Base-by-base conservation (phyloP, 1,140 invertebrate species). In the Drosophila lini region DNA sequence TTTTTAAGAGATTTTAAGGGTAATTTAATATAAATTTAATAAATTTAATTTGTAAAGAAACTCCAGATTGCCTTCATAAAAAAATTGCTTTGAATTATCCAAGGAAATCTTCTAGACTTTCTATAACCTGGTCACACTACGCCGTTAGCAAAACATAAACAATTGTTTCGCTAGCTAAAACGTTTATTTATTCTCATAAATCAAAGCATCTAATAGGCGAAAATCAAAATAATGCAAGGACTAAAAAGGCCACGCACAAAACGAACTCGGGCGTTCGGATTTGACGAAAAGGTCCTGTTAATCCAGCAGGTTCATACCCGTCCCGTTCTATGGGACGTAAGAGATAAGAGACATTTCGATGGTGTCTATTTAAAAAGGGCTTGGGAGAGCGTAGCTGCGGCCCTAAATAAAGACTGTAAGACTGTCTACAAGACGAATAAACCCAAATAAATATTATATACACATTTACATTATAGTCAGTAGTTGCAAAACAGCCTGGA, bases 361-460 rank as follows among this genome's bases (percentile, higher is more conserved):
- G 32, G 16, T 3, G 19, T 5, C 7, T 9, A 22, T 5, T 38
- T 53, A 38, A 53, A 22, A 36, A 22, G 0, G 34, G 34, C 52
- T 38, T 53, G 52, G 52, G 32, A 36, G 8, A 36, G 52, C 34
- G 32, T 53, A 8, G 52, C 19, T 5, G 19, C 32, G 7, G 19
- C 16, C 3, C 11, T 53, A 38, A 10, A 53, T 38, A 53, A 53
- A 15, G 52, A 53, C 52, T 8, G 52, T 53, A 25, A 36, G 52
- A 22, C 19, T 15, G 13, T 22, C 25, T 15, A 3, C 13, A 45
- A 7, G 2, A 16, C 0, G 7, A 13, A 25, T 8, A 25, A 47
- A 8, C 3, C 13, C 9, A 47, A 15, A 25, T 15, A 25, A 47
- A 25, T 19, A 22, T 16, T 36, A 45, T 48, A 9, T n/a, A 25